Conservation (phyloP, 2,888 invertebrate species). For the Electrophaes corylata region DNA sequence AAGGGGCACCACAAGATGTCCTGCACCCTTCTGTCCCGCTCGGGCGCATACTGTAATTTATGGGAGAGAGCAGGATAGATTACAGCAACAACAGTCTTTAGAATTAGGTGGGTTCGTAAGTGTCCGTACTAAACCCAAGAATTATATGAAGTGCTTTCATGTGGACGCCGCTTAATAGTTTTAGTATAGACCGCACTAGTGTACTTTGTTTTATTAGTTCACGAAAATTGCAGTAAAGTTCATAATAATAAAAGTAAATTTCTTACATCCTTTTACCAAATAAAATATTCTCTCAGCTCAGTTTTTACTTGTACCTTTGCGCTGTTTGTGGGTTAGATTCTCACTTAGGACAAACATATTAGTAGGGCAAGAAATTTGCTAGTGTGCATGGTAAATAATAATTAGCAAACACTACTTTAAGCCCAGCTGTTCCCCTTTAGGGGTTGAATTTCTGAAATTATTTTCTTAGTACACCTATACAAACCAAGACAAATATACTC, state of each 20-base stretch:
- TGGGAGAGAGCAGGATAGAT: slow-evolving; percentile 26
- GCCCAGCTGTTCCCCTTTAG: no score
- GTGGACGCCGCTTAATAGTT: slow-evolving; percentile 8
- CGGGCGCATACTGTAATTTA: slow-evolving; percentile 32
- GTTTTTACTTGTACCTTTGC: no score
- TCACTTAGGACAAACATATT: no score
- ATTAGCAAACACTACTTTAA: no score
- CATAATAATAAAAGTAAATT: neutral
- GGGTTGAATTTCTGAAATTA: no score
- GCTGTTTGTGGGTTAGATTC: no score
- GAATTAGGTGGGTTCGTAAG: slow-evolving; percentile 27
- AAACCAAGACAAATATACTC: no score
- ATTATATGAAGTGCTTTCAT: slow-evolving; percentile 12
- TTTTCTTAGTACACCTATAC: no score
- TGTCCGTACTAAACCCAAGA: slow-evolving; percentile 19
- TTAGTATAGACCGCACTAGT: neutral
- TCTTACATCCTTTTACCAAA: neutral
- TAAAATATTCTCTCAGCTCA: no score
- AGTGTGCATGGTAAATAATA: no score
- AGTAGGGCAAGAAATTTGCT: no score
- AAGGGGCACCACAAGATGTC: slow-evolving; percentile 75
- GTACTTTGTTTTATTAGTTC: neutral
- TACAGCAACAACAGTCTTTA: slow-evolving; percentile 15
- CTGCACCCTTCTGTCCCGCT: slow-evolving; percentile 51
- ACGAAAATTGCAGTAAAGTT: neutral